phyloP scores from a whole-genome alignment of 2,797 vertebrate species.

The Enteromius fasciolatus region DNA sequence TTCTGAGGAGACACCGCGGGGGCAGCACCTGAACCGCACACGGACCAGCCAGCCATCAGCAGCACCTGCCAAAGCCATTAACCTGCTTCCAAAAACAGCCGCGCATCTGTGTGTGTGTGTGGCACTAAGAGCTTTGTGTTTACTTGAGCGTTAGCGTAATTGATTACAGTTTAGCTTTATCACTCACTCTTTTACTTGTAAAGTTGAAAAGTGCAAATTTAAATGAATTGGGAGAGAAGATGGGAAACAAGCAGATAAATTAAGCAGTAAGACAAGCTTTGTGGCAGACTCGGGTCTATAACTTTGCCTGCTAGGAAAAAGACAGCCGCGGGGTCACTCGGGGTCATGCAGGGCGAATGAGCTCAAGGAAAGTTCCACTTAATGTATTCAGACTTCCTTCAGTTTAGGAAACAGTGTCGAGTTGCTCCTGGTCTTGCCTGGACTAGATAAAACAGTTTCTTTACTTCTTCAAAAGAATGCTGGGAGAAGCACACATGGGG shows the following conservation, averaged over 20 bases:
- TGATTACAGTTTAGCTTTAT: neutral
- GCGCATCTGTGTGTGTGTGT: neutral
- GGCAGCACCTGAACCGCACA: slow-evolving; percentile 43
- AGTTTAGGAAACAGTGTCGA: slow-evolving; percentile 24
- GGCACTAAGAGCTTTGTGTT: neutral
- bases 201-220: neutral
- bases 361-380: slow-evolving; percentile 29
- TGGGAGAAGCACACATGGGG: neutral
- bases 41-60: slow-evolving; percentile 21
- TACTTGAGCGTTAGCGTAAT: neutral
- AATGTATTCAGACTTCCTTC: slow-evolving; percentile 27
- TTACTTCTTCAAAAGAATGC: neutral
- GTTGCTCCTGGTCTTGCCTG: slow-evolving; percentile 7
- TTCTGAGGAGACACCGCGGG: slow-evolving; percentile 18
- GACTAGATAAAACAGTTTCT: slow-evolving; percentile 6
- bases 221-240: neutral
- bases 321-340: neutral
- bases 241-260: neutral
- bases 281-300: neutral
- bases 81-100: slow-evolving; percentile 26
- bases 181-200: neutral
- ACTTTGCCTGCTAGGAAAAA: slow-evolving; percentile 16
- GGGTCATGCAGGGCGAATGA: neutral
- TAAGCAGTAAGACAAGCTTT: slow-evolving; percentile 3
- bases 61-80: slow-evolving; percentile 45